Base-by-base conservation (phyloP, 2,113 vertebrate genomes). In the Sturnira hondurensis region DNA sequence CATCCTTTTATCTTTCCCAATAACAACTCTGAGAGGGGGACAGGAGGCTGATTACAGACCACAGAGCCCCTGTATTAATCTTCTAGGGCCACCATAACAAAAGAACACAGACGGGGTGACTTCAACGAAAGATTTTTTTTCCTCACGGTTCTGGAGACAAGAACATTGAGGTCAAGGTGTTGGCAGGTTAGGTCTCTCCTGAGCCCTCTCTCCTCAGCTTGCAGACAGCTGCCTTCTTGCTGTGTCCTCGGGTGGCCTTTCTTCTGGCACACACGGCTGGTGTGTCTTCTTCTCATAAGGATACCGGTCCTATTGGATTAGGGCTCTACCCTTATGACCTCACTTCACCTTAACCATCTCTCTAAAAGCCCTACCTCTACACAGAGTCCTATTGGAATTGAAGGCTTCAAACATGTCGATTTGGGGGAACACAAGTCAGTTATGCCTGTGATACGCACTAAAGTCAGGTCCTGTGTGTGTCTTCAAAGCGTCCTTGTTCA, bases 211-310 rank as follows among this genome's bases (percentile, higher is more conserved):
- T 77, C 22, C 36, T 19, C 22, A 41, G 11, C 63, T 68, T 15
- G 24, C 31, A 56, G 73, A 47, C 65, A 22, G 45, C 19, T 14
- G 4, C 6, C 71, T 84, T 74, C 85, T 67, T 2, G 1, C 3
- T 0, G 1, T 17, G 61, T 31, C 74, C 41, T 58, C 68, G 1
- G 45, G 0, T 14, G 83, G 41, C 26, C 54, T 56, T 81, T 56
- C 17, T 11, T 58, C n/a, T 26, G n/a, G 38, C 1, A 1, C 36
- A 2, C 13, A 19, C 2, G 5, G 1, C 41, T 11, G 19, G 22
- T 5, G 24, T 78, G 70, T 70, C 43, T 81, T 81, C 36, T 13
- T 43, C 43, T 84, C 28, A 3, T 15, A 14, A 22, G 17, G 33
- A n/a, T 13, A 28, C 2, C 13, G 14, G 45, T 33, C 47, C 33